Base-by-base conservation (phyloP, 2,113 vertebrate genomes). In the Geothlypis trichas region DNA sequence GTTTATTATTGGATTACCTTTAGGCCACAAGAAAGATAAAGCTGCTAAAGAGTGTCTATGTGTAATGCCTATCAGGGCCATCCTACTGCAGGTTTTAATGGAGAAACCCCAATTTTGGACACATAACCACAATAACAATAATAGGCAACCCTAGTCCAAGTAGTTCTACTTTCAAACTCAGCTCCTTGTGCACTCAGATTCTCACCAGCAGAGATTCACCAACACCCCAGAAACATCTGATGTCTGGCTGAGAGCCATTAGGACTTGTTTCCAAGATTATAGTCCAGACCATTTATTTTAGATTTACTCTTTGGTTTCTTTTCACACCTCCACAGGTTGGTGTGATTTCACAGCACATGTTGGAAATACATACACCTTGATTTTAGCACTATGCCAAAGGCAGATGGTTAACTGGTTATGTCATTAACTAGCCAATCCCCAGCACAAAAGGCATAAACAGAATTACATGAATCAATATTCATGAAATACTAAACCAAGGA, bases 401-500 rank as follows among this genome's bases (percentile, higher is more conserved):
- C 73, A 54, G 59, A 19, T 74, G 61, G 58, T 77, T 77, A 59
- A 27, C 49, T 62, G 33, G 31, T 91, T 90, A 62, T 49, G 68
- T 41, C 33, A 74, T 51, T 66, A 42, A 39, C 37, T 31, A 71
- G 51, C 58, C 79, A 67, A 28, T 52, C 33, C 55, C 11, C 33
- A 47, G 55, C 31, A 84, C 33, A 59, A 93, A 88, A 80, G n/a
- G 31, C 30, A 87, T 66, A 58, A 89, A 42, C 71, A 88, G 93
- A 80, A 68, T 66, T 80, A 77, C 21, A 39, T 17, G 20, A 95
- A 77, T 77, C 84, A 66, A 37, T 91, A 39, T 12, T 52, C 90
- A 74, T 83, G 67, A 95, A 89, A 90, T 95, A 87, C 76, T 95
- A 44, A 91, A 93, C 78, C 21, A 81, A 84, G 47, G 49, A 65